phyloP scores from a whole-genome alignment of 64 coral and sea anemone species.

The Actinia equina region DNA sequence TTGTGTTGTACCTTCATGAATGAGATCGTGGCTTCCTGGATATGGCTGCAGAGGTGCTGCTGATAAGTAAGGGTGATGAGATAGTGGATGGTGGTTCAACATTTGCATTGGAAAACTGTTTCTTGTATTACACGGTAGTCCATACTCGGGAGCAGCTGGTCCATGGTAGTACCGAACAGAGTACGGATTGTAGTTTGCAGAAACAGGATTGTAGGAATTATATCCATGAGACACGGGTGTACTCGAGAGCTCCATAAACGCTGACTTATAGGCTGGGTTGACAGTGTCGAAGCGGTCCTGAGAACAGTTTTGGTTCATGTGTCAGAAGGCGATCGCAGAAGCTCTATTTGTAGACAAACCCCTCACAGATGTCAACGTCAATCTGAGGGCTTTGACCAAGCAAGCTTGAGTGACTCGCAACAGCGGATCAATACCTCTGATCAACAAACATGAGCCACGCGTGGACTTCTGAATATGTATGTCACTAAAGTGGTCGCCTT shows the following conservation, averaged over 20 bases:
- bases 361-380: constrained; percentile 12
- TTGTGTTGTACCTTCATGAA: constrained; percentile 59
- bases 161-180: constrained; percentile 76
- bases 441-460: constrained; percentile 87
- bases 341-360: constrained; percentile 29
- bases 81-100: constrained; percentile 80
- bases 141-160: constrained; percentile 62
- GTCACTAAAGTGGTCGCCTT: constrained; percentile 41
- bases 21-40: constrained; percentile 58
- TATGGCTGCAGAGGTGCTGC: constrained; percentile 57
- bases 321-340: constrained; percentile 11
- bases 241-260: constrained; percentile 95
- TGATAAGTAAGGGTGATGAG: constrained; percentile 81
- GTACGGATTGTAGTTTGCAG: constrained; percentile 82
- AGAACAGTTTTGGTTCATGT: constrained; percentile 86
- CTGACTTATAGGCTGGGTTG: constrained; percentile 72
- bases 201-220: constrained; percentile 69
- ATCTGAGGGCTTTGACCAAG: background rate
- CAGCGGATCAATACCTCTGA: constrained; percentile 66
- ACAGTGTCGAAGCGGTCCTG: constrained; percentile 66
- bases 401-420: constrained; percentile 64
- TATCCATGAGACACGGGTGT: constrained; percentile 80
- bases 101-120: constrained; percentile 88
- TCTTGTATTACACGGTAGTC: constrained; percentile 68
- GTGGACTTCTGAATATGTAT: constrained; percentile 92